Conservation (phyloP, 2,113 vertebrate species). For the Hystrix cristata region DNA sequence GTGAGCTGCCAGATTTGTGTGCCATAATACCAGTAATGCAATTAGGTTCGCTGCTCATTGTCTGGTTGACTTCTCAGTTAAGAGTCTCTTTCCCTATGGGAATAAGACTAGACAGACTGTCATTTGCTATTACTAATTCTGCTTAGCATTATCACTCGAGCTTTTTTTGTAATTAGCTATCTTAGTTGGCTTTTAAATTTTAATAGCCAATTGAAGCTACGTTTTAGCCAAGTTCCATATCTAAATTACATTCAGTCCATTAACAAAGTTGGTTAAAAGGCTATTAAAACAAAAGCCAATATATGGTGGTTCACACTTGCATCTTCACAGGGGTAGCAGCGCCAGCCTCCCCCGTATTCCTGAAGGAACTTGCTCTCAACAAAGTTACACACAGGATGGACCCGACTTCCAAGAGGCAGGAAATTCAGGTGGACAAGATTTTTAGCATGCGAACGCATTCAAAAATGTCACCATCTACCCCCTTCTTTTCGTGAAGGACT, state of each 20-base stretch:
- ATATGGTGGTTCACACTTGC: constrained; percentile 84
- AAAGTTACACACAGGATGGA: constrained; percentile 51
- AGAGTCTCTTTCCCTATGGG: constrained; percentile 90
- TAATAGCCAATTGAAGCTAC: constrained; percentile 93
- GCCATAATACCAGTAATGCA: constrained; percentile 87
- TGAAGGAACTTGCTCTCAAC: constrained; percentile 65
- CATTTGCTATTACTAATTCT: constrained; percentile 92
- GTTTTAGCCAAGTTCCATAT: constrained; percentile 94
- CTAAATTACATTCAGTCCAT: constrained; percentile 93
- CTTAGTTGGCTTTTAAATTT: constrained; percentile 94
- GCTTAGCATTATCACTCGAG: constrained; percentile 90
- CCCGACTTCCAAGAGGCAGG: constrained; percentile 40
- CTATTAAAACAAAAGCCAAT: constrained; percentile 92
- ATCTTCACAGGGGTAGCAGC: constrained; percentile 74
- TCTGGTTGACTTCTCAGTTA: constrained; percentile 91
- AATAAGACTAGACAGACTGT: constrained; percentile 92
- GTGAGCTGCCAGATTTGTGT: constrained; percentile 87
- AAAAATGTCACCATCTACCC: neutral
- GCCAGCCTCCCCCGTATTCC: constrained; percentile 75
- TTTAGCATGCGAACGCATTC: neutral
- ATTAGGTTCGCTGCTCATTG: constrained; percentile 87
- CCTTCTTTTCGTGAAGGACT: neutral
- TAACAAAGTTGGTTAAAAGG: constrained; percentile 94
- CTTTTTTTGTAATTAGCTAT: constrained; percentile 93
- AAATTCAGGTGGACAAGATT: constrained; percentile 2